Base-by-base conservation (phyloP, 2,888 invertebrate genomes). In the Biston betularia region DNA sequence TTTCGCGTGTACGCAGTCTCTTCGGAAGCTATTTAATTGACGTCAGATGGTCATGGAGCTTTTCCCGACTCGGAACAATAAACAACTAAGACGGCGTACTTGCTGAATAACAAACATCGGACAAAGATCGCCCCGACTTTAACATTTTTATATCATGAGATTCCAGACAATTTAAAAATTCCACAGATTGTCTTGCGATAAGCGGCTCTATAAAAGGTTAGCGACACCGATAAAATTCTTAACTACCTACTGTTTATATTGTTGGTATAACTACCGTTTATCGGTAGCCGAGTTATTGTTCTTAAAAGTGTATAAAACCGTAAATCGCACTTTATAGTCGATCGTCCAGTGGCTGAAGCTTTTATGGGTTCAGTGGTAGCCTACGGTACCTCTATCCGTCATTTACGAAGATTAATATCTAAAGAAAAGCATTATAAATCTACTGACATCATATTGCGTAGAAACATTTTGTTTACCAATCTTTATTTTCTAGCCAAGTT, bases 381-480 rank as follows among this genome's bases (percentile, higher is more conserved):
- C 58, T 58, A 54, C 57, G 67, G 67, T 67, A 55, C 58, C 34
- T 58, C 45, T 8, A 68, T 48, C 45, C 61, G 55, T 64, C 71
- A 73, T 70, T 67, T 65, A 69, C 66, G 63, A 75, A 76, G 78
- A 81, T 80, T 68, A 57, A 69, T 79, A 82, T 77, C 77, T 69
- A 68, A 68, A 74, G 74, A 81, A 79, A 79, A 74, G 74, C 74
- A 59, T n/a, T 77, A 72, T 71, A 62, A 68, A 73, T 61, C 73
- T 71, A 75, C 71, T 68, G 75, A 76, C 74, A 74, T 77, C 76
- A 74, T 79, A 78, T 77, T 77, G 74, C 71, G 73, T 75, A 73
- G 74, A 74, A 72, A 77, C 76, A 72, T 77, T 83, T 80, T 80
- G 81, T 85, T 82, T 78, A 79, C 78, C 74, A 79, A 82, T 85